These are phyloP conservation scores for Drosophila hydei DNA, from an alignment of 1,140 invertebrate species.

Conservation along the genomic window DNA sequence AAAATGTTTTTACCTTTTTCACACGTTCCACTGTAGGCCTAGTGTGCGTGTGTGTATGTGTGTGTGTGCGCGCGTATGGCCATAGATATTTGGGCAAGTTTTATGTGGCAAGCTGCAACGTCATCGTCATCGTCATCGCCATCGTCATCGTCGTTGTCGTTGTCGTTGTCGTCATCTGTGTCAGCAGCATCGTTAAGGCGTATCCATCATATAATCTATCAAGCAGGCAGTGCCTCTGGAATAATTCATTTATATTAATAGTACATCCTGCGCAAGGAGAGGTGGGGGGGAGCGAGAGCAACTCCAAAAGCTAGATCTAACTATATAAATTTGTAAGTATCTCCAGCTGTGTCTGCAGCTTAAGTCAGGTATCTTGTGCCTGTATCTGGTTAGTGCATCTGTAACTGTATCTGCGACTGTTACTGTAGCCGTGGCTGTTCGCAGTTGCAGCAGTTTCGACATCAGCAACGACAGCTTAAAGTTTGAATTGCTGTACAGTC, in stretches of 20 bases:
- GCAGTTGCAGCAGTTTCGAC: conserved; percentile 61
- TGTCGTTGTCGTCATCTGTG: conserved; percentile 25
- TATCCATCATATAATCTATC: conserved; percentile 76
- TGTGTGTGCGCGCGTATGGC: conserved; percentile 14
- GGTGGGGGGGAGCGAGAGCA: background rate
- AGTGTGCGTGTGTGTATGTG: background rate
- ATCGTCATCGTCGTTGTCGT: conserved; percentile 27
- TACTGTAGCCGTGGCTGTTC: conserved; percentile 14
- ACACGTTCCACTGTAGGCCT: conserved; percentile 3
- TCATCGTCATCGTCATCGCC: conserved; percentile 29
- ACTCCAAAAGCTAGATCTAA: background rate
- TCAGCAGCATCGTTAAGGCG: conserved; percentile 67
- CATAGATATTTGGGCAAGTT: conserved; percentile 61
- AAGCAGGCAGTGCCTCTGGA: conserved; percentile 44
- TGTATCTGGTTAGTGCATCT: conserved; percentile 12
- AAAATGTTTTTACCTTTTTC: conserved; percentile 6
- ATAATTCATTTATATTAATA: conserved; percentile 77
- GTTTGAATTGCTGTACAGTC: conserved; percentile 71
- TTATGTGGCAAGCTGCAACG: conserved; percentile 53
- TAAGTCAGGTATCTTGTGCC: conserved; percentile 17
- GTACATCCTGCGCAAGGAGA: conserved; percentile 40
- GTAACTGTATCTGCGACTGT: conserved; percentile 6
- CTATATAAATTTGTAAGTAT: conserved; percentile 62
- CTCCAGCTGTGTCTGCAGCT: conserved; percentile 29
- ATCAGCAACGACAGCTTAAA: conserved; percentile 67